A percentile compares a stretch with the other conserved stretches of the same genome.
Evolutionary conservation across 2,113 vertebrate species (phyloP).

Genomic region (Ochotona princeps): DNA sequence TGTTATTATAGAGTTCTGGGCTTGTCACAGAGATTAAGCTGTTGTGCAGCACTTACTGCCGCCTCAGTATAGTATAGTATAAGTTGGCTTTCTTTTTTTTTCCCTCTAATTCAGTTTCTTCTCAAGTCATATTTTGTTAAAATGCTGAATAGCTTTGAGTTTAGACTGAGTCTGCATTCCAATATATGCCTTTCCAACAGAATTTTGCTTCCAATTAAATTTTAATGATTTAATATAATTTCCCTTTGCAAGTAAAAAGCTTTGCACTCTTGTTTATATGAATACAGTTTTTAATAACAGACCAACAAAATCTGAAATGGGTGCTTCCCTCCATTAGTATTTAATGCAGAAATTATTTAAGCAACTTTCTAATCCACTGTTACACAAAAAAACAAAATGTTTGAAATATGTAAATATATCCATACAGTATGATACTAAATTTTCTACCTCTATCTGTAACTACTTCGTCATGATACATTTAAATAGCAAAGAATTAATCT

Average conservation of each 20-base stretch:
- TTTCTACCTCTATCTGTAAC: too few relatives aligned
- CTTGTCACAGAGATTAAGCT: constrained; percentile 65
- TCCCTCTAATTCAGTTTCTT: constrained; percentile 49
- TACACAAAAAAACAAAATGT: not conserved
- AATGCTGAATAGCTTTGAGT: constrained; percentile 5
- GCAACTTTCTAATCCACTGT: constrained; percentile 58
- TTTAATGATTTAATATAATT: constrained; percentile 10
- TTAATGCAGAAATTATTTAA: constrained; percentile 43
- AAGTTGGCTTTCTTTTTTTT: constrained; percentile 49
- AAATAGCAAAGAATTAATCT: too few relatives aligned
- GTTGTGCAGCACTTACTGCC: constrained; percentile 59
- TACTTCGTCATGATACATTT: too few relatives aligned
- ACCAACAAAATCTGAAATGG: constrained; percentile 29
- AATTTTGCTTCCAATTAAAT: not conserved
- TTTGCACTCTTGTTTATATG: constrained; percentile 3
- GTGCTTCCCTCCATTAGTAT: not conserved
- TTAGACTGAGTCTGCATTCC: constrained; percentile 21
- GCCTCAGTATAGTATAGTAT: constrained; percentile 30
- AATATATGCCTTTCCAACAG: not conserved
- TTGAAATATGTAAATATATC: too few relatives aligned
- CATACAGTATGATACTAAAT: too few relatives aligned
- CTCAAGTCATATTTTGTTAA: constrained; percentile 40
- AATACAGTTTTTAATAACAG: constrained; percentile 54
- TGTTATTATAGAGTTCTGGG: constrained; percentile 22
- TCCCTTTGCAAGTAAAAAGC: constrained; percentile 16